A percentile compares a stretch with the other conserved stretches of the same genome.
These are phyloP conservation scores for Streblospio benedicti DNA, from an alignment of 1,140 invertebrate species.

Conservation along the genomic window DNA sequence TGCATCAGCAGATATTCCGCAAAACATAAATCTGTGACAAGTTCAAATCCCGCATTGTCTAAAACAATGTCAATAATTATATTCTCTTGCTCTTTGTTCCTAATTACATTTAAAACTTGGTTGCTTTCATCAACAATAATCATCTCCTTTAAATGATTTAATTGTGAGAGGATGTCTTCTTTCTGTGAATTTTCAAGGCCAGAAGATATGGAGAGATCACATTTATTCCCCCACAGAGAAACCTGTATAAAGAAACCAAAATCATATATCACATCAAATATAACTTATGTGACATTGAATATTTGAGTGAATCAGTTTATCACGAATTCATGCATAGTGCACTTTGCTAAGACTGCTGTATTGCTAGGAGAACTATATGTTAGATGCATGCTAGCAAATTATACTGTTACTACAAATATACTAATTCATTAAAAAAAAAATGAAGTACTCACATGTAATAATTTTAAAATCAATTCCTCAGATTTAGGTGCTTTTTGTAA, in stretches of 20 bases:
- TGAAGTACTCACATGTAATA: not conserved
- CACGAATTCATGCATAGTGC: not conserved
- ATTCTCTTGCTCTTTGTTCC: conserved; percentile 20
- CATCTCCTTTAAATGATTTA: conserved; percentile 58
- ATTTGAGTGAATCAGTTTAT: not conserved
- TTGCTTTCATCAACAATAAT: conserved; percentile 57
- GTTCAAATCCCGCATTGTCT: conserved; percentile 90
- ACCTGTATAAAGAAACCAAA: conserved; percentile 37
- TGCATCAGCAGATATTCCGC: conserved; percentile 66
- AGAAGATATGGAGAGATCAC: conserved; percentile 77
- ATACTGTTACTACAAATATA: not conserved
- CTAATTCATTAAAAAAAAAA: not conserved
- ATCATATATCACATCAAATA: not conserved
- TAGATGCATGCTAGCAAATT: not conserved
- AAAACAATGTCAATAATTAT: conserved; percentile 64
- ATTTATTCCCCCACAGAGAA: conserved; percentile 61
- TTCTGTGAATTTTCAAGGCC: conserved; percentile 56
- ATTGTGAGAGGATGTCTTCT: conserved; percentile 55
- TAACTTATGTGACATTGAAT: not conserved
- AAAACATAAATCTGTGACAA: conserved; percentile 81
- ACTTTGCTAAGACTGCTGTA: not conserved
- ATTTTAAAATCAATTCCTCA: not conserved
- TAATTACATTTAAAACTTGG: conserved; percentile 51
- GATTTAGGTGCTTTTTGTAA: not conserved
- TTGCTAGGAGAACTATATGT: not conserved